Evolutionary conservation across 2,113 vertebrate genomes (phyloP).

Genomic region (Anser cygnoides): DNA sequence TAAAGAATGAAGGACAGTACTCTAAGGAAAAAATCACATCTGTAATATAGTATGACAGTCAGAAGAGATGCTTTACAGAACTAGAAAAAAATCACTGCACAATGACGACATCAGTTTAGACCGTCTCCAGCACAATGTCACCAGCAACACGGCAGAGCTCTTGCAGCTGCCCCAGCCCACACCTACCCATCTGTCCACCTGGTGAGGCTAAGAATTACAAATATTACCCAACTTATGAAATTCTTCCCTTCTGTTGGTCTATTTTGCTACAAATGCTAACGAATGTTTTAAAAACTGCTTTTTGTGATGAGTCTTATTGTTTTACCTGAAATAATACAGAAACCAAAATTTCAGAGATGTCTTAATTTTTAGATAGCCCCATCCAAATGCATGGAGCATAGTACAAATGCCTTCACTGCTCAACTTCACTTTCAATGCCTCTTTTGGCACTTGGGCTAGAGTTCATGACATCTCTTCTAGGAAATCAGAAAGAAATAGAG

Average conservation of each 20-base stretch:
- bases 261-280: not conserved
- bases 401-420: not conserved
- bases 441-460: not conserved
- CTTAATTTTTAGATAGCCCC: not conserved
- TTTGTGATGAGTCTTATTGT: not conserved
- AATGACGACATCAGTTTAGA: not conserved
- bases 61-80: not conserved
- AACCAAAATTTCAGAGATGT: not conserved
- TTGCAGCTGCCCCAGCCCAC: not conserved
- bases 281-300: not conserved
- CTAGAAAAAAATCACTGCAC: not conserved
- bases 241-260: not conserved
- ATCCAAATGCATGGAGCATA: not conserved
- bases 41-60: not conserved
- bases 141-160: not conserved
- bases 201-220: not conserved
- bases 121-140: not conserved
- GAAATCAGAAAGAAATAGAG: not conserved
- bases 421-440: not conserved
- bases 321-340: not conserved
- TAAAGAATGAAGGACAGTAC: not conserved
- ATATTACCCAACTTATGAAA: not conserved
- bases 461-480: not conserved
- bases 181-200: accelerated
- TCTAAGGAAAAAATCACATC: not conserved